Base-by-base conservation (phyloP, 2,797 vertebrate genomes). In the Poecile montanus region DNA sequence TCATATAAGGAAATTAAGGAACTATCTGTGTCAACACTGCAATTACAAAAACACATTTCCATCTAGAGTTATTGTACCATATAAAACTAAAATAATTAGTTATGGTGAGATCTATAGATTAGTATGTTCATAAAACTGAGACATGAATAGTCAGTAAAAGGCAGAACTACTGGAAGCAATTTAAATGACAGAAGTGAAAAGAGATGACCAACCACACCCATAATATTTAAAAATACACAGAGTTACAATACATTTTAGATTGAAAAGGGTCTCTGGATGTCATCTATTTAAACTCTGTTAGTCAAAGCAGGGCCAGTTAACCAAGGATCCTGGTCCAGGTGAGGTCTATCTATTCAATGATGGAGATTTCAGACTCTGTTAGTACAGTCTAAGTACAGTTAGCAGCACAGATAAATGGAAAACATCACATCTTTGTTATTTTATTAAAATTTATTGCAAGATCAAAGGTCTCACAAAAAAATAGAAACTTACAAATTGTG, bases 391-490 rank as follows among this genome's bases (percentile, higher is more conserved):
- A 75, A 93, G 38, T 50, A 85, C 21, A 75, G 23, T 58, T 34
- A 80, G 29, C 45, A 85, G 29, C 38, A 70, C 12, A 89, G 30
- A 78, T 57, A 89, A 96, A 93, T 56, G 80, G 68, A 96, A 96
- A 85, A 93, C 85, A 91, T 22, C 11, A 62, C 10, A 48, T 84
- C n/a, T 93, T 95, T 38, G 71, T 73, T 96, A 86, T 97, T 98
- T 97, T 98, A 97, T 96, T 97, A 97, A 92, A 98, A 91, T 97
- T 93, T 94, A 97, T 98, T 98, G 97, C 92, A 97, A 95, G 95
- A 95, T 97, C 95, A 97, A 97, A 96, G 93, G 88, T 94, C 89
- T 97, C 96, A 97, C 94, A 21, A 97, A 97, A 97, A 97, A 97
- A 97, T 96, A 97, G 95, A 97, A 98, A 97, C 85, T 96, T 97